These are phyloP conservation scores for Polydrusus pterygomalis DNA, from an alignment of 2,888 invertebrate species.

Conservation along the genomic window DNA sequence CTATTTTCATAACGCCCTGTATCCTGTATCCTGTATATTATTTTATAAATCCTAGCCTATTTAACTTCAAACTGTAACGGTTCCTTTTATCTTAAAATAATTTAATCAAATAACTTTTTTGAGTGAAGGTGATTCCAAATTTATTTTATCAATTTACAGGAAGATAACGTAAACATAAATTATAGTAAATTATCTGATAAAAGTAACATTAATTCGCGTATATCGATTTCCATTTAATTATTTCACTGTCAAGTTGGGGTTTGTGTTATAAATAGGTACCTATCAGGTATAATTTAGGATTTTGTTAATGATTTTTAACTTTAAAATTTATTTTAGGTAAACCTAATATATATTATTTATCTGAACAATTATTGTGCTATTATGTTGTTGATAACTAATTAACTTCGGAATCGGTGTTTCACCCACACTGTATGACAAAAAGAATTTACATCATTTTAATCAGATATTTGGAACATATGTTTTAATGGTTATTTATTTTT, in stretches of 20 bases:
- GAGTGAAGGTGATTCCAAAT: no score
- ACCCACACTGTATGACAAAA: no score
- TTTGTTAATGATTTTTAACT: neutral
- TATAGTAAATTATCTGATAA: constrained; percentile 9
- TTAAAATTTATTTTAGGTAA: no score
- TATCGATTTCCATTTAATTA: constrained; percentile 8
- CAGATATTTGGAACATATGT: no score
- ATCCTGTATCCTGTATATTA: no score
- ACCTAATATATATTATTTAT: neutral
- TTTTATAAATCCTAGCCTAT: no score
- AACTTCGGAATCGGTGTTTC: no score
- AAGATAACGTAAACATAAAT: neutral
- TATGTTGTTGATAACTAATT: no score
- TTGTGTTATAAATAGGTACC: neutral
- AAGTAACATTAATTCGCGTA: neutral
- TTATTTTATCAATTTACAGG: neutral
- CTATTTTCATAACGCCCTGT: no score
- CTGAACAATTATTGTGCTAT: no score
- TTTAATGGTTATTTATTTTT: no score
- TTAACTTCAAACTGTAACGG: neutral
- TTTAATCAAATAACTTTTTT: neutral
- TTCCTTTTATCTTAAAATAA: neutral
- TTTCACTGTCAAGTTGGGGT: constrained; percentile 9
- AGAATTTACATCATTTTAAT: no score
- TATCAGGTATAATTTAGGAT: neutral